phyloP scores from a whole-genome alignment of 2,797 vertebrate genomes.

The Manis pentadactyla region DNA sequence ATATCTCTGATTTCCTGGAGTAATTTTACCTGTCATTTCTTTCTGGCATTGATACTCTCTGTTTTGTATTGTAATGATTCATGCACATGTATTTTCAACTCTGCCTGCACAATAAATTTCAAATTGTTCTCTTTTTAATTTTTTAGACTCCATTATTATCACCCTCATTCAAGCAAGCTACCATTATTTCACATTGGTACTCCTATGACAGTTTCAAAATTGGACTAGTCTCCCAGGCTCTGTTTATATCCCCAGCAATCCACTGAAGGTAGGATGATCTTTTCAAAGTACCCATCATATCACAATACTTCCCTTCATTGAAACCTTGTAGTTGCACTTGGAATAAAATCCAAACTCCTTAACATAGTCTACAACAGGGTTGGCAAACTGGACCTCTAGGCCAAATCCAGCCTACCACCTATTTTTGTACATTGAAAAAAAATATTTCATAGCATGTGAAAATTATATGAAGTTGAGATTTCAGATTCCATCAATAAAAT shows the following conservation, averaged over 20 bases:
- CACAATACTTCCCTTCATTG: neutral
- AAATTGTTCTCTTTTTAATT: neutral
- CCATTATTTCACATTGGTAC: neutral
- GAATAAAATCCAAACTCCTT: constrained; percentile 16
- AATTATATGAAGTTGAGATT: constrained; percentile 52
- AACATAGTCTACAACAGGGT: neutral
- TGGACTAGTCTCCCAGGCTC: neutral
- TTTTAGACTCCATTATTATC: neutral
- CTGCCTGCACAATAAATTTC: neutral
- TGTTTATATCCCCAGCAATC: neutral
- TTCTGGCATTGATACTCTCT: neutral
- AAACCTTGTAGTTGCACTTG: neutral
- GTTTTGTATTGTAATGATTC: neutral
- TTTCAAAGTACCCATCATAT: neutral
- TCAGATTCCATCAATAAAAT: constrained; percentile 35
- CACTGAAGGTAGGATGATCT: neutral
- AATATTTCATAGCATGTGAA: constrained; percentile 34
- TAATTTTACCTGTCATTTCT: neutral
- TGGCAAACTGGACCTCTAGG: neutral
- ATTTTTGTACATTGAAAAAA: neutral
- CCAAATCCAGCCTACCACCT: neutral
- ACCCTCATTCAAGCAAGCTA: neutral
- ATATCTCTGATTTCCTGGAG: neutral
- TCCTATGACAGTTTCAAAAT: neutral
- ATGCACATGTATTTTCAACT: neutral